Conservation (phyloP, 1,140 invertebrate species). For the Trichomalopsis sarcophagae region DNA sequence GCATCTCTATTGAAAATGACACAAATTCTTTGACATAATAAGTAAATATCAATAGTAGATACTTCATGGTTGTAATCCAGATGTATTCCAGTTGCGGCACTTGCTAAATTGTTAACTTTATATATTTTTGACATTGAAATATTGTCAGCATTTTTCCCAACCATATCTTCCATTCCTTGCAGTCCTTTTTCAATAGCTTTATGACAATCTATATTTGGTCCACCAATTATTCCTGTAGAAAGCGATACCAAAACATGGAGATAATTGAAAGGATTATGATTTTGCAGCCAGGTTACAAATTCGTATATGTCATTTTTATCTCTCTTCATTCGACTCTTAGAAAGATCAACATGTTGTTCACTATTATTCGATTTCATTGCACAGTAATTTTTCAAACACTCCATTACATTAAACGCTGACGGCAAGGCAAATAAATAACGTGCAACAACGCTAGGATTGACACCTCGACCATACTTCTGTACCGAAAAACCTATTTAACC, state of each 20-base stretch:
- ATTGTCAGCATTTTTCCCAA: constrained; percentile 45
- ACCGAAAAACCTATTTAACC: no score
- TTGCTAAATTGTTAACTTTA: constrained; percentile 45
- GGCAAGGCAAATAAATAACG: constrained; percentile 52
- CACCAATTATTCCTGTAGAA: constrained; percentile 57
- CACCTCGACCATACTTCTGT: no score
- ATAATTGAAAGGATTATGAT: constrained; percentile 62
- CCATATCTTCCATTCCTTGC: constrained; percentile 41
- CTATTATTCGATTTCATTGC: constrained; percentile 61
- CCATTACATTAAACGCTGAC: constrained; percentile 49
- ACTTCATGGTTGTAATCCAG: constrained; percentile 33
- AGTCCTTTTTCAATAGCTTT: constrained; percentile 3
- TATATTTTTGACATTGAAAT: constrained; percentile 31
- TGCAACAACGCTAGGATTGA: no score
- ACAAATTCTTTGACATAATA: constrained; percentile 68
- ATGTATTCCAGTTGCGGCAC: neutral
- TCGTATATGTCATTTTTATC: constrained; percentile 64
- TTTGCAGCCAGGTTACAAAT: constrained; percentile 66
- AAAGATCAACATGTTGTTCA: constrained; percentile 71
- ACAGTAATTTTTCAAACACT: constrained; percentile 63
- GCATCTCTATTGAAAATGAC: constrained; percentile 52
- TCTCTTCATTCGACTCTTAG: constrained; percentile 65
- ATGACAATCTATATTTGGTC: neutral
- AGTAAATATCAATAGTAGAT: constrained; percentile 60
- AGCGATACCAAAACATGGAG: constrained; percentile 63